Percentiles rank a stretch among this genome's conserved stretches.
Evolutionary conservation across 2,113 vertebrate genomes (phyloP).

Genomic region (Campylorhamphus procurvoides): DNA sequence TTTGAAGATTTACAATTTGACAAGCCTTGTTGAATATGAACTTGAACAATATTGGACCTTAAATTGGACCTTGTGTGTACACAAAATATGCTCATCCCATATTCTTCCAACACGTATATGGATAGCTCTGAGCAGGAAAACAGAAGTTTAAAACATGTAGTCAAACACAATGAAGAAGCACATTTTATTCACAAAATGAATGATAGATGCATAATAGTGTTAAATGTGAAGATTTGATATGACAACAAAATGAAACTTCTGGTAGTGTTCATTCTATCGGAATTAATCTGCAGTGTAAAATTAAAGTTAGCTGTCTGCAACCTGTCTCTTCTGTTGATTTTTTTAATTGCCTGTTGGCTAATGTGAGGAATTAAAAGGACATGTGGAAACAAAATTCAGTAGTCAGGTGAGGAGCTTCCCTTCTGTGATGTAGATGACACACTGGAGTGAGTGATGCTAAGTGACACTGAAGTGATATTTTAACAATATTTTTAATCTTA

Average conservation of each 20-base stretch:
- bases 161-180: background rate
- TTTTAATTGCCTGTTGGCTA: conserved; percentile 13
- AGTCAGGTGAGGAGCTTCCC: conserved; percentile 10
- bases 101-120: background rate
- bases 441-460: conserved; percentile 9
- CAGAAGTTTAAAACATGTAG: background rate
- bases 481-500: background rate
- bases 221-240: background rate
- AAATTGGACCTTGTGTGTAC: background rate
- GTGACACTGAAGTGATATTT: background rate
- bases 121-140: background rate
- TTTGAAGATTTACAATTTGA: background rate
- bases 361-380: background rate
- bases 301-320: background rate
- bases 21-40: background rate
- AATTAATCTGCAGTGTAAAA: conserved; percentile 41
- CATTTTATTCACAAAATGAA: background rate
- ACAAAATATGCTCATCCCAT: background rate
- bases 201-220: background rate
- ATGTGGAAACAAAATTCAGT: background rate
- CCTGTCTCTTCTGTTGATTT: conserved; percentile 8
- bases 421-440: background rate
- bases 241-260: conserved; percentile 33
- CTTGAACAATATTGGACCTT: background rate
- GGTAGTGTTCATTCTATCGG: background rate